Base-by-base conservation (phyloP, 1,140 invertebrate genomes). In the Pseudachorutes palmiensis region DNA sequence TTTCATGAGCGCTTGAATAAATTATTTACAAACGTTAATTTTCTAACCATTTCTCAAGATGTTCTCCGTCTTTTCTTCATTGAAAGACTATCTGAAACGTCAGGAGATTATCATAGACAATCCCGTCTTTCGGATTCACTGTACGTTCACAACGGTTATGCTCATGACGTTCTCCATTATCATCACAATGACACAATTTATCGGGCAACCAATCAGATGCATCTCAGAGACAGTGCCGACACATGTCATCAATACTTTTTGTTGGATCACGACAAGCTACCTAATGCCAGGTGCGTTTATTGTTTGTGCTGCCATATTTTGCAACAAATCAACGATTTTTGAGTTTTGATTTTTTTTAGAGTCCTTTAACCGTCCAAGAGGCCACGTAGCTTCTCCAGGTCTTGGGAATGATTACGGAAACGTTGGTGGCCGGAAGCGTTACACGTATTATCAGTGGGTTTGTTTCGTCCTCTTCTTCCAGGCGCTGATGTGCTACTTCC, bases 401-500 rank as follows among this genome's bases (percentile, higher is more conserved):
- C 78, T 91, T 22, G 82, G 81, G 65, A 90, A 89, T 76, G 88
- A 90, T 75, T 88, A 86, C 72, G 84, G 84, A 69, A 82, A 85
- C 41, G 80, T 85, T 62, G 86, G 87, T 58, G 86, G 87, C 76
- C 89, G 90, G 78, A 90, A 90, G 77, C 90, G 91, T 77, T 89
- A 88, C 29, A 78, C 79, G 19, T 92, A 92, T 77, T 91, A 91
- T 77, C 90, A 92, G 77, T 97, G 94, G 94, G 83, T 86, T 19
- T 83, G 83, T 22, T 82, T 86, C 71, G 80, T 85, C 0, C 76
- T 85, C 26, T 81, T 84, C 55, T 79, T 84, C 62, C 83, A 94
- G 87, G 94, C 92, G 0, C 82, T 94, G 71, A 82, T 94, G 73
- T 98, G 96, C 79, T 97, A 98, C 78, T 84, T 92, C 28, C 94